Evolutionary conservation across 2,113 vertebrate species (phyloP).

Genomic region (Donacobius atricapilla): DNA sequence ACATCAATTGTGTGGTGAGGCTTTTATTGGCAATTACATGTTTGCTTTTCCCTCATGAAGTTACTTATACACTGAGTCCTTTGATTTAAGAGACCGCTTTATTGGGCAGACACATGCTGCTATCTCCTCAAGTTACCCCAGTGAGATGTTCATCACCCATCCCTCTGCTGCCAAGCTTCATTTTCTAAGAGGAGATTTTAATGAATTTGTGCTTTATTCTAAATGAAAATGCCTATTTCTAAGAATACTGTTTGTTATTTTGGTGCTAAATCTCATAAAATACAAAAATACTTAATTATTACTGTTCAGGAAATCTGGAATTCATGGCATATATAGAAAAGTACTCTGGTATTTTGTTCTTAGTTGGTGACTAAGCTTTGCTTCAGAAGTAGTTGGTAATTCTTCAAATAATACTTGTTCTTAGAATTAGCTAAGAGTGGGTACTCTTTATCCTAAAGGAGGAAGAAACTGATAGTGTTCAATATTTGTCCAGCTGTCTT

Average conservation of each 20-base stretch:
- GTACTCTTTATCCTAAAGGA: background rate
- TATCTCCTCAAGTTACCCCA: background rate
- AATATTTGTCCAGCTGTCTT: background rate
- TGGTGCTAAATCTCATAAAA: background rate
- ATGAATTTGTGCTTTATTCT: background rate
- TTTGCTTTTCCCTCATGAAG: background rate
- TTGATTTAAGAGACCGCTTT: background rate
- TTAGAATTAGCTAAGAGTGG: background rate
- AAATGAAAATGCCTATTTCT: background rate
- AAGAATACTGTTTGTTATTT: background rate
- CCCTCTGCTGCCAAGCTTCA: background rate
- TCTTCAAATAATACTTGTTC: background rate
- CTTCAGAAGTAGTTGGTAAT: background rate
- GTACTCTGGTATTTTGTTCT: background rate
- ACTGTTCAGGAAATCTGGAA: background rate
- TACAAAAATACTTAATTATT: background rate
- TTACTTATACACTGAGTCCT: fast-evolving
- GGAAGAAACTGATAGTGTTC: background rate
- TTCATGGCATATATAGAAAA: background rate
- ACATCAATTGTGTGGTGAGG: background rate
- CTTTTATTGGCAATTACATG: background rate
- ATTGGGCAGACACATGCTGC: background rate
- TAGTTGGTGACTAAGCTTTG: background rate
- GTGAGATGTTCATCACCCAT: background rate
- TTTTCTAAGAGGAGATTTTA: background rate